Conservation (phyloP, 1,140 invertebrate species). For the Ips typographus region DNA sequence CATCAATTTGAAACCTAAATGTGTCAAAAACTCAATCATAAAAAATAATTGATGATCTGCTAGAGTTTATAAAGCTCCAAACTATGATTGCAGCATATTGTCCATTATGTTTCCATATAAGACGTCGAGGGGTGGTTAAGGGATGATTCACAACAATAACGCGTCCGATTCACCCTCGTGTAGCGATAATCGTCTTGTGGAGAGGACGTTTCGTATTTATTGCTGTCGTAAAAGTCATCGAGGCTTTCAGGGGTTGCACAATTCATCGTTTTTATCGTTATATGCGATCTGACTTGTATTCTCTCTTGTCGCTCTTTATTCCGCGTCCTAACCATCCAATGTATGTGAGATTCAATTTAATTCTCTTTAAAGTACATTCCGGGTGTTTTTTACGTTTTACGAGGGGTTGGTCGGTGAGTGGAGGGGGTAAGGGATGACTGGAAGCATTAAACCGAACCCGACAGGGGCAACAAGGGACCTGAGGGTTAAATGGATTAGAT, state of each 20-base stretch:
- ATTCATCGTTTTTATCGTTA: no score
- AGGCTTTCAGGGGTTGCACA: background rate
- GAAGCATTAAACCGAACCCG: constrained; percentile 40
- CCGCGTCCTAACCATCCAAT: no score
- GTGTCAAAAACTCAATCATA: no score
- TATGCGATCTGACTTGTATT: no score
- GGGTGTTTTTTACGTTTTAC: constrained; percentile 8
- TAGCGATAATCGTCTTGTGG: constrained; percentile 21
- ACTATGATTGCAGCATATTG: constrained; percentile 1
- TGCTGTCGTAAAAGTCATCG: constrained; percentile 11
- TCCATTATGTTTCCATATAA: constrained; percentile 12
- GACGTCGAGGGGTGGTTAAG: constrained; percentile 10
- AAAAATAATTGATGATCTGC: no score
- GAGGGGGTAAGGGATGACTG: constrained; percentile 37
- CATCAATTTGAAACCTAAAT: no score
- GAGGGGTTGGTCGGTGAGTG: constrained; percentile 1
- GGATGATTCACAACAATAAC: constrained; percentile 21
- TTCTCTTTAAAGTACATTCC: constrained; percentile 15
- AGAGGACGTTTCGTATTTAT: constrained; percentile 23
- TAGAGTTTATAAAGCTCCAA: no score
- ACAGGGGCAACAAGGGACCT: constrained; percentile 37
- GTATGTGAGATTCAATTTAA: no score
- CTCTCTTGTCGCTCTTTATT: no score
- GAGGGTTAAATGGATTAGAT: constrained; percentile 45
- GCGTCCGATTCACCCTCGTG: constrained; percentile 15